These are phyloP conservation scores for Acleris laterana DNA, from an alignment of 2,888 invertebrate species.

Conservation along the genomic window DNA sequence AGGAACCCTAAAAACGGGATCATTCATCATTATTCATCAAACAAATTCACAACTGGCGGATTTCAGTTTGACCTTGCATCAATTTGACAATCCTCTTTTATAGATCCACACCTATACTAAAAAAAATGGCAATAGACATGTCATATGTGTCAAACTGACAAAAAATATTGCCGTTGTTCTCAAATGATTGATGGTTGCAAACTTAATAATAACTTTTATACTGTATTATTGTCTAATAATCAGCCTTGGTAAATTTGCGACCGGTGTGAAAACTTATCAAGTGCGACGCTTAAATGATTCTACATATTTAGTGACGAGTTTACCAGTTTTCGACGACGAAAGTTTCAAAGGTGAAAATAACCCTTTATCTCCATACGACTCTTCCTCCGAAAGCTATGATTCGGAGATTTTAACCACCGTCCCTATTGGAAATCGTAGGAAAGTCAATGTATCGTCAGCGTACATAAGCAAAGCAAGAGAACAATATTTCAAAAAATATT, in stretches of 20 bases:
- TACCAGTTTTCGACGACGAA: slow-evolving; percentile 57
- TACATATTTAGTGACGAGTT: slow-evolving; percentile 64
- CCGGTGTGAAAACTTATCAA: slow-evolving; percentile 65
- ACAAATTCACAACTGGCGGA: too few species aligned
- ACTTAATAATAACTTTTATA: slow-evolving; percentile 37
- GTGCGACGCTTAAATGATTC: slow-evolving; percentile 67
- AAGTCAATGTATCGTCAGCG: slow-evolving; percentile 48
- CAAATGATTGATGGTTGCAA: slow-evolving; percentile 28
- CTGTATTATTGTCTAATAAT: slow-evolving; percentile 55
- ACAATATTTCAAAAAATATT: slow-evolving; percentile 63
- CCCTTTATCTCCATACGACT: slow-evolving; percentile 41
- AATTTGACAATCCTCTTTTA: too few species aligned
- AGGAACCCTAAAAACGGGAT: too few species aligned
- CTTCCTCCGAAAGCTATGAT: neutral
- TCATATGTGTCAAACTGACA: neutral
- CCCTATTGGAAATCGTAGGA: slow-evolving; percentile 47
- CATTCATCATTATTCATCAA: too few species aligned
- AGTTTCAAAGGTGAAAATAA: slow-evolving; percentile 36
- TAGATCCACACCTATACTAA: neutral
- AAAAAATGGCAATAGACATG: neutral
- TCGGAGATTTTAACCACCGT: slow-evolving; percentile 41
- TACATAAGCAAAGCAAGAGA: slow-evolving; percentile 64
- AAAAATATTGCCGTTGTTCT: neutral
- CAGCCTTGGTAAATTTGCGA: slow-evolving; percentile 51
- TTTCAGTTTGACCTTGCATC: too few species aligned